Conservation (phyloP, 2,888 invertebrate species). For the Protodeltote pygarga region DNA sequence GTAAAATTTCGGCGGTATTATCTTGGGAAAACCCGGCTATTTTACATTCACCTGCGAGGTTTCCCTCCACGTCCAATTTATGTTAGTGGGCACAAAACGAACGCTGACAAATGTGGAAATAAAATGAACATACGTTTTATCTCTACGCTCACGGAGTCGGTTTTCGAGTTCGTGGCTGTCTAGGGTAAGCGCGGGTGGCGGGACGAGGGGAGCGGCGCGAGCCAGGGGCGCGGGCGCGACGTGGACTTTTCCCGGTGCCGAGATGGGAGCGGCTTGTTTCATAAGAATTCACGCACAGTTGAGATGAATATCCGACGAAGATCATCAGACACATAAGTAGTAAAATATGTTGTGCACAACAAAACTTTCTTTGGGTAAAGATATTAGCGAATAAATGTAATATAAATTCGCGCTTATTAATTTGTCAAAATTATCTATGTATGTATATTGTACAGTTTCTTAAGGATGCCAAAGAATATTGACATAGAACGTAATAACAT, state of each 20-base stretch:
- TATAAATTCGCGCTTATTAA: no score
- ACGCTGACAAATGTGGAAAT: constrained; percentile 87
- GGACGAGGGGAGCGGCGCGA: constrained; percentile 35
- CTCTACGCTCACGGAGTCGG: constrained; percentile 79
- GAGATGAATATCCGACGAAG: constrained; percentile 62
- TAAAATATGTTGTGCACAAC: no score
- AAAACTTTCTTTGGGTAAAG: no score
- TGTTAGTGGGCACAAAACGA: constrained; percentile 87
- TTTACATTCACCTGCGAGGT: constrained; percentile 86
- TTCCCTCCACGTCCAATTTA: constrained; percentile 86
- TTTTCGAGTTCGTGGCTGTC: constrained; percentile 65
- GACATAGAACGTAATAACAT: no score
- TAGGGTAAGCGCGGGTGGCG: constrained; percentile 40
- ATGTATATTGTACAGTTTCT: no score
- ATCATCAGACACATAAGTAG: constrained; percentile 45
- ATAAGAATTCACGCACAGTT: constrained; percentile 63
- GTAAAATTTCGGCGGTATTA: constrained; percentile 85
- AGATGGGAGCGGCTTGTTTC: constrained; percentile 56
- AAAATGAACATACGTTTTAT: constrained; percentile 87
- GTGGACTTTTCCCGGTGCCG: constrained; percentile 54
- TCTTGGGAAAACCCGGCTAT: constrained; percentile 85
- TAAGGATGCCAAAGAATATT: no score
- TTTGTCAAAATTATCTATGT: no score
- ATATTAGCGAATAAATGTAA: no score
- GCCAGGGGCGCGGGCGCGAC: constrained; percentile 40